Evolutionary conservation across 2,888 invertebrate species (phyloP).

Genomic region (Nephrotoma appendiculata): DNA sequence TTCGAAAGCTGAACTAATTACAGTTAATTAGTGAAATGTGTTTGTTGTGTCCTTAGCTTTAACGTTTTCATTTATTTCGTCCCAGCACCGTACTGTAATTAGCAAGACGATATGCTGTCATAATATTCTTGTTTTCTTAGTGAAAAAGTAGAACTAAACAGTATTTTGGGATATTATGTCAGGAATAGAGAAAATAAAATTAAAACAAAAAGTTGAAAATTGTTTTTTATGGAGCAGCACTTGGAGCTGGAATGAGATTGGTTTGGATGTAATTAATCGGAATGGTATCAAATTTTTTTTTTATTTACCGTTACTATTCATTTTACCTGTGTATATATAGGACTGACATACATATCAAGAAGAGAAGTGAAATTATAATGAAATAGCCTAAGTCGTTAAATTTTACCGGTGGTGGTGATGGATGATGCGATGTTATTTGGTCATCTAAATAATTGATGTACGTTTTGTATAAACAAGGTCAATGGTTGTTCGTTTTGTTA

Average conservation of each 20-base stretch:
- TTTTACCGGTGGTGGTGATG: background rate
- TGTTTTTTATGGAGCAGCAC: background rate
- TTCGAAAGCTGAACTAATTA: background rate
- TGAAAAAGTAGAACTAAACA: background rate
- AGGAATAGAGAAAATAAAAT: background rate
- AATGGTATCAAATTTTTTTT: background rate
- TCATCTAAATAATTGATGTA: background rate
- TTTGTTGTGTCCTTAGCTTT: background rate
- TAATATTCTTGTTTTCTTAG: background rate
- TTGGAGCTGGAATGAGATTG: background rate
- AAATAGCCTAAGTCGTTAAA: background rate
- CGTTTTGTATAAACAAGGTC: background rate
- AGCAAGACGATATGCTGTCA: background rate
- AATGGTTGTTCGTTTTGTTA: background rate
- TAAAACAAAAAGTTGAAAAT: background rate
- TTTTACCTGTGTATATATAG: background rate
- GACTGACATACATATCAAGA: background rate
- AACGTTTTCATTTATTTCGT: background rate
- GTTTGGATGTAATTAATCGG: background rate
- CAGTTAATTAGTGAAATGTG: background rate
- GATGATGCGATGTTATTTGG: background rate
- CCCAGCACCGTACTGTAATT: background rate
- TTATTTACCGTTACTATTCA: background rate
- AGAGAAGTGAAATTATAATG: background rate
- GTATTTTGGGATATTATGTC: background rate